Percentiles rank a stretch among this genome's conserved stretches.
Evolutionary conservation across 1,140 invertebrate species (phyloP).

Genomic region (Drosophila sp.): DNA sequence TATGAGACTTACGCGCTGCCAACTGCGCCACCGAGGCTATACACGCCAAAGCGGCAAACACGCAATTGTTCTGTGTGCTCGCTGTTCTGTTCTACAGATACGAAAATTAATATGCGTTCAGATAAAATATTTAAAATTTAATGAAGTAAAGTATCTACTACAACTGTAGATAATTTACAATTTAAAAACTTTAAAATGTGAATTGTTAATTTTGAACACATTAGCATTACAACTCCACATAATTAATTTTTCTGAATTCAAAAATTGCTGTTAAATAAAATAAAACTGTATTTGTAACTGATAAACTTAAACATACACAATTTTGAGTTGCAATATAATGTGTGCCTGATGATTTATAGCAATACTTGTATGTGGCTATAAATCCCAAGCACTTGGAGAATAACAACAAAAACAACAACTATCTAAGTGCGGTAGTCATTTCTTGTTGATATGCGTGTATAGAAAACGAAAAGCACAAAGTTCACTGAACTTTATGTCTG

Average conservation of each 20-base stretch:
- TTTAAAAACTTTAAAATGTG: no score
- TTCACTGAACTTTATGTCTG: conserved; percentile 48
- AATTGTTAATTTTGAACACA: no score
- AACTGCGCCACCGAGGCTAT: conserved; percentile 94
- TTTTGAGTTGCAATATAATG: no score
- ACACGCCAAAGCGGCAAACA: conserved; percentile 9
- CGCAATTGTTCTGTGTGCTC: conserved; percentile 32
- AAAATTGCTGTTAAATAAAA: no score
- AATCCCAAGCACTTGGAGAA: conserved; percentile 4
- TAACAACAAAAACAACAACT: conserved; percentile 10
- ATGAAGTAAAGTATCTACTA: not conserved
- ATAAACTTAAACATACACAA: no score
- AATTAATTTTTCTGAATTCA: no score
- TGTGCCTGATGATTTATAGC: not conserved
- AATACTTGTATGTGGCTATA: conserved; percentile 9
- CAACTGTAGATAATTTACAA: not conserved
- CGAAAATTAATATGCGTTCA: not conserved
- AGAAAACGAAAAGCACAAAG: conserved; percentile 46
- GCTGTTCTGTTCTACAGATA: conserved; percentile 12
- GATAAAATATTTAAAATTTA: not conserved
- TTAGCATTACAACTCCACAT: no score
- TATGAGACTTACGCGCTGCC: conserved; percentile 98
- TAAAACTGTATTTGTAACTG: no score
- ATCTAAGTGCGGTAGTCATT: conserved; percentile 11
- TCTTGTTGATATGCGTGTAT: conserved; percentile 35